A percentile compares a stretch with the other conserved stretches of the same genome.
Evolutionary conservation across 2,113 vertebrate species (phyloP).

Genomic region (Actinemys pallida): DNA sequence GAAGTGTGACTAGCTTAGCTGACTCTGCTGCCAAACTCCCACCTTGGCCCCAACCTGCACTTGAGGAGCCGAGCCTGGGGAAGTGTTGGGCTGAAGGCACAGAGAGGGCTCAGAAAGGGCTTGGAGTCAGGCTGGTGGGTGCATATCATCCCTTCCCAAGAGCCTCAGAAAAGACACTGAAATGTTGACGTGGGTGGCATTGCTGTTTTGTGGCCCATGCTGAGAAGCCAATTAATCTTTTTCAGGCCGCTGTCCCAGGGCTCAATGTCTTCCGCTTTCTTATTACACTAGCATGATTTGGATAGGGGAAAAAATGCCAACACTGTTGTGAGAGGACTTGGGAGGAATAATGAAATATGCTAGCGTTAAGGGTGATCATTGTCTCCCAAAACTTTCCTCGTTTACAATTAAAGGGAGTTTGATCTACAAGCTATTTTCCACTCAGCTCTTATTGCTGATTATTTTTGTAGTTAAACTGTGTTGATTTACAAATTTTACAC

Average conservation of each 20-base stretch:
- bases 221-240: background rate
- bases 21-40: background rate
- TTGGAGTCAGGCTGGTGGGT: background rate
- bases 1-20: background rate
- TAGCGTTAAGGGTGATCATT: background rate
- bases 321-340: background rate
- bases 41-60: background rate
- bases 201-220: background rate
- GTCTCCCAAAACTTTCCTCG: background rate
- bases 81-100: background rate
- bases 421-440: conserved; percentile 1
- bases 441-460: background rate
- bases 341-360: background rate
- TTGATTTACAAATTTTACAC: background rate
- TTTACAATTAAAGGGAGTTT: background rate
- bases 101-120: background rate
- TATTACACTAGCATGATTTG: background rate
- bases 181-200: background rate
- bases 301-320: background rate
- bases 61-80: background rate
- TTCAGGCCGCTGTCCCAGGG: background rate
- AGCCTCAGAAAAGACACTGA: background rate
- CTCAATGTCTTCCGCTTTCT: background rate
- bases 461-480: conserved; percentile 12
- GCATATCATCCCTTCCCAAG: background rate